phyloP scores from a whole-genome alignment of 2,113 vertebrate genomes.

The Ursus arctos region DNA sequence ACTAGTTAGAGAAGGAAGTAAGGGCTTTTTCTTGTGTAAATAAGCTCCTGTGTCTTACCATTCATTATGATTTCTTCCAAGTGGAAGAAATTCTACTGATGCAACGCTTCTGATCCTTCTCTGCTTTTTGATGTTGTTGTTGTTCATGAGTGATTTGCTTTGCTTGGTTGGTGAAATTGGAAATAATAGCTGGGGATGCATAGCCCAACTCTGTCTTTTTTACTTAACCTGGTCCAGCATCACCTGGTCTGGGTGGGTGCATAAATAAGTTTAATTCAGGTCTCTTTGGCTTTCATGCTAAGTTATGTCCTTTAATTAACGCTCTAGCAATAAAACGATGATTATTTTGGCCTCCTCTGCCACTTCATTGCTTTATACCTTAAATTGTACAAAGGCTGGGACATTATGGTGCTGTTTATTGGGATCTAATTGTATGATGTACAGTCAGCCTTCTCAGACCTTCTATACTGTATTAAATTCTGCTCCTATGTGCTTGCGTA shows the following conservation, averaged over 20 bases:
- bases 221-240: not conserved
- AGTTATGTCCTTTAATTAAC: not conserved
- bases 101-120: not conserved
- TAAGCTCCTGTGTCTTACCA: not conserved
- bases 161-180: not conserved
- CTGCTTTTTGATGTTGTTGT: not conserved
- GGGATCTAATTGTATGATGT: not conserved
- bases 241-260: not conserved
- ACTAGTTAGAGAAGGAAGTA: not conserved
- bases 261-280: not conserved
- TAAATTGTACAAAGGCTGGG: not conserved
- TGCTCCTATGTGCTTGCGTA: not conserved
- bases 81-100: not conserved
- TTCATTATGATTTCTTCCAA: not conserved
- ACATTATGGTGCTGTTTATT: not conserved
- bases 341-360: not conserved
- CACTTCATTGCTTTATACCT: not conserved
- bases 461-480: not conserved
- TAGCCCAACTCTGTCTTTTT: not conserved
- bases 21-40: not conserved
- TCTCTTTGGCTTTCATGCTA: not conserved
- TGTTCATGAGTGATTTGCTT: not conserved
- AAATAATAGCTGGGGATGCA: not conserved
- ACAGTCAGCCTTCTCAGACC: not conserved
- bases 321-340: not conserved